Conservation (phyloP, 2,797 vertebrate genomes). For the Semaprochilodus insignis region DNA sequence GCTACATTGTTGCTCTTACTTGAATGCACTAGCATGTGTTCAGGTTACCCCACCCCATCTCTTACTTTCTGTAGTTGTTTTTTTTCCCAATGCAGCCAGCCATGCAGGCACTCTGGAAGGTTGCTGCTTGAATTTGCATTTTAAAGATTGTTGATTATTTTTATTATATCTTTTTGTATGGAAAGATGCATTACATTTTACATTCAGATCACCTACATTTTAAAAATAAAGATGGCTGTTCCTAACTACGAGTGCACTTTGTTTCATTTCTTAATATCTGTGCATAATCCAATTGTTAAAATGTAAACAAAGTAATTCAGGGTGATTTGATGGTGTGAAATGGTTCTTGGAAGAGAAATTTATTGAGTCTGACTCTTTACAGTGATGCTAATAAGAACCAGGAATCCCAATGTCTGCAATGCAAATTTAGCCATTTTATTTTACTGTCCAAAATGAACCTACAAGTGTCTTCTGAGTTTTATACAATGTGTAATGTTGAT, state of each 20-base stretch:
- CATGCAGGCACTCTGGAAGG: constrained; percentile 48
- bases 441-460: too few species aligned
- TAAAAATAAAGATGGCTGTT: constrained; percentile 74
- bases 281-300: too few species aligned
- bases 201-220: constrained; percentile 74
- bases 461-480: too few species aligned
- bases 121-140: constrained; percentile 63
- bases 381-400: too few species aligned
- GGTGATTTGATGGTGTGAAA: too few species aligned
- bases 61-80: constrained; percentile 43
- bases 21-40: constrained; percentile 21
- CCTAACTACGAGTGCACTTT: constrained; percentile 56
- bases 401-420: too few species aligned
- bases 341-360: too few species aligned
- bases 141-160: constrained; percentile 70
- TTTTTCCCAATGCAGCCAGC: constrained; percentile 48
- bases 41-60: not conserved
- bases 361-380: too few species aligned
- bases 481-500: too few species aligned
- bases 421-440: too few species aligned
- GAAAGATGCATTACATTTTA: constrained; percentile 72
- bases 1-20: not conserved
- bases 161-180: constrained; percentile 77
- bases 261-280: not conserved
- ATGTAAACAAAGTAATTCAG: too few species aligned